Evolutionary conservation across 2,888 invertebrate species (phyloP), one percentile per base, ranked within the genome.

Genomic region (Pasiphila rectangulata): DNA sequence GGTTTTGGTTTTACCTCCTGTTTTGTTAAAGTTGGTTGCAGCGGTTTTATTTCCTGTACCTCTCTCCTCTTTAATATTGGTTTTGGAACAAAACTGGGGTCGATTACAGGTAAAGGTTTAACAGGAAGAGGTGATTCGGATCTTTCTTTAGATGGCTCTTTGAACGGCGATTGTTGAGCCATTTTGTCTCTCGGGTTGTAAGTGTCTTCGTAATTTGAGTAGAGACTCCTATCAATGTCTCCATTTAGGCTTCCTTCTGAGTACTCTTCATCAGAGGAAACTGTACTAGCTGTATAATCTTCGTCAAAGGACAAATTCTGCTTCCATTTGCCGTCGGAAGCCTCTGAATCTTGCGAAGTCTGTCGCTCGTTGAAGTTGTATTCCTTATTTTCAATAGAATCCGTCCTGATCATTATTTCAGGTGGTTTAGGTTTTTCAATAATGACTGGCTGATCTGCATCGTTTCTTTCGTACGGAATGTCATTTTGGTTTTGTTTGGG

Each of bases 41-140:
- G 41, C 36, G 56, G 48, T 51, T 72, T 77, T 9, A 50, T 25
- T 46, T 67, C 71, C 15, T 63, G 66, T 3, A 75, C 58, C 30
- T 87, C 90, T 46, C 90, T 85, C 43, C 91, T 90, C 69, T 95
- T 95, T 7, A 95, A 70, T 60, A 95, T 95, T 0, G 95, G 95
- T 71, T 95, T 95, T 0, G 95, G 95, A 20, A 93, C 79, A 64
- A 93, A 92, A 72, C 92, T 93, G 0, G 94, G 93, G 72, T 92
- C 92, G 0, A 93, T 92, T 30, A 92, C 76, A n/a, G 93, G 91
- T 47, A 90, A 76, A 0, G 91, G 91, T 58, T 92, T 92, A 0
- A 90, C 86, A 1, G 91, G 75, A 55, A 92, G 90, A 47, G 90
- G 89, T 0, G 91, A 90, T 83, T 87, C 86, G 10, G 88, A 84